Conservation (phyloP, 2,888 invertebrate species). For the Willowsia nigromaculata region DNA sequence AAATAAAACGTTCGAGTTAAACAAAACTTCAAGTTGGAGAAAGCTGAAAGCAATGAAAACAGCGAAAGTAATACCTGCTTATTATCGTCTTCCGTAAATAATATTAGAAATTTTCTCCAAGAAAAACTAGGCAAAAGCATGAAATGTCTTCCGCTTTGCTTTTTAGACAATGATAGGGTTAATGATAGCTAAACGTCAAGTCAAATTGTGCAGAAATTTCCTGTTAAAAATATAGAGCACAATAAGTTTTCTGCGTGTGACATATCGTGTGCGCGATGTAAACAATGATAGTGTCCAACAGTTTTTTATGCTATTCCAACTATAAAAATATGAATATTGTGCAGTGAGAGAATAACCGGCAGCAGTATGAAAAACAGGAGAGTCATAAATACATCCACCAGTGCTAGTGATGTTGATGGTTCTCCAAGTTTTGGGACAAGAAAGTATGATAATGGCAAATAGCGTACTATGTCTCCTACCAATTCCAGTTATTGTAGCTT, state of each 20-base stretch:
- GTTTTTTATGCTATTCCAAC: not conserved
- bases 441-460: not conserved
- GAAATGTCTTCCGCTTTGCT: not conserved
- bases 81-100: not conserved
- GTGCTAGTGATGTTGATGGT: not conserved
- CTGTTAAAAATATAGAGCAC: not conserved
- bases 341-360: constrained; percentile 28
- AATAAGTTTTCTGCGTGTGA: not conserved
- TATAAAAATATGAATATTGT: not conserved
- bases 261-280: not conserved
- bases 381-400: not conserved
- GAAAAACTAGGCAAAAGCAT: not conserved
- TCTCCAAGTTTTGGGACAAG: not conserved
- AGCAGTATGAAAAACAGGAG: constrained; percentile 21
- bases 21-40: not conserved
- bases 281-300: not conserved
- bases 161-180: not conserved
- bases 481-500: not conserved
- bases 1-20: not conserved
- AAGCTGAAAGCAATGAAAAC: not conserved
- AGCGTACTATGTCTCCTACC: not conserved
- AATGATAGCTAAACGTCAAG: too few relatives aligned
- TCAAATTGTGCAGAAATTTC: not conserved
- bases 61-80: not conserved
- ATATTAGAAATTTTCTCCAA: not conserved